phyloP scores from a whole-genome alignment of 2,797 vertebrate genomes.

The Sylvilagus floridanus region DNA sequence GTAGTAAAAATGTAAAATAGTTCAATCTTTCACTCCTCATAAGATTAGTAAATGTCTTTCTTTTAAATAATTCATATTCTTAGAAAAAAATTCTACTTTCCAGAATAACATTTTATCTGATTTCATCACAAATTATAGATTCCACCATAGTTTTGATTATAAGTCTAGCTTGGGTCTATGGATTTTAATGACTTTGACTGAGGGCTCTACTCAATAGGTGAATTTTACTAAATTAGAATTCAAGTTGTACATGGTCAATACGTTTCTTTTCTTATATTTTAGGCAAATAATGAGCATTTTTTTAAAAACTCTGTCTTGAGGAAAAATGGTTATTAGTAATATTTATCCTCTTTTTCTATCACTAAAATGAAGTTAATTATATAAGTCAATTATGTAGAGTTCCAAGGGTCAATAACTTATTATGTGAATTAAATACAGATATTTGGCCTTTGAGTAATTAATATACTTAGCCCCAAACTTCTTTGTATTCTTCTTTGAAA shows the following conservation, averaged over 20 bases:
- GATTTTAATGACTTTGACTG: constrained; percentile 12
- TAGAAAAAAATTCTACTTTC: constrained; percentile 30
- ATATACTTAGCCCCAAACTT: background rate
- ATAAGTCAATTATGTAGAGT: background rate
- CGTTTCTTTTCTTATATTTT: background rate
- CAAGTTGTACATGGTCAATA: background rate
- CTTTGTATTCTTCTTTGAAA: constrained; percentile 24
- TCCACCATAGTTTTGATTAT: background rate
- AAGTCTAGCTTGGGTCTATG: background rate
- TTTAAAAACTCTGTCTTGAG: background rate
- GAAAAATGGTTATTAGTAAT: background rate
- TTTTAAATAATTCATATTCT: constrained; percentile 22
- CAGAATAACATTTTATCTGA: constrained; percentile 7
- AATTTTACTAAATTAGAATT: background rate
- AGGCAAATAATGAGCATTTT: background rate
- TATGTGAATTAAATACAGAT: constrained; percentile 26
- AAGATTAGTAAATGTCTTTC: background rate
- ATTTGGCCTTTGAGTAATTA: background rate
- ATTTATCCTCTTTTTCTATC: background rate
- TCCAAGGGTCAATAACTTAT: background rate
- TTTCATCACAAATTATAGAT: background rate
- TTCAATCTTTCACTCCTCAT: background rate
- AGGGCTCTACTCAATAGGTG: background rate
- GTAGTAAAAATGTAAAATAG: background rate
- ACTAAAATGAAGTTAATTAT: constrained; percentile 9